Percentiles rank a stretch among this genome's conserved stretches.
phyloP scores from a whole-genome alignment of 2,888 invertebrate species.

The Pyralis farinalis region DNA sequence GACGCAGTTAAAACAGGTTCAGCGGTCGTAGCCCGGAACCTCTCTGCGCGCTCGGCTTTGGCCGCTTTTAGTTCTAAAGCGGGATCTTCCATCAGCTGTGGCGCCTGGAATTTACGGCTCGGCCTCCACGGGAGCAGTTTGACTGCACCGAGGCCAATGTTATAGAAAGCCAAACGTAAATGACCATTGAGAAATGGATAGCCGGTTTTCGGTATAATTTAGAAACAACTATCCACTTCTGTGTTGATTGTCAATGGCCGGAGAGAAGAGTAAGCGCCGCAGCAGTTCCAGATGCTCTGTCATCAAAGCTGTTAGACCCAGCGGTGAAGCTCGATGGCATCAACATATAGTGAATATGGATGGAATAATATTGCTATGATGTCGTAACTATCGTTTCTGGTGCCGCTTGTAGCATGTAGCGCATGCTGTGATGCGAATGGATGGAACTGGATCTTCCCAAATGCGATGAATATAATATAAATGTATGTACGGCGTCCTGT shows the following conservation, averaged over 20 bases:
- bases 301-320: constrained; percentile 54
- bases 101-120: constrained; percentile 84
- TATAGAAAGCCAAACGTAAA: constrained; percentile 40
- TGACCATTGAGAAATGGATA: constrained; percentile 49
- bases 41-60: constrained; percentile 82
- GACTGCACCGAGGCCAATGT: constrained; percentile 73
- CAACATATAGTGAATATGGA: too few relatives aligned
- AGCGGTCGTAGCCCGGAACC: constrained; percentile 78
- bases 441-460: constrained; percentile 12
- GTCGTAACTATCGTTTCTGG: constrained; percentile 36
- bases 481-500: background rate
- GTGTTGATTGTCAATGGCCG: constrained; percentile 36
- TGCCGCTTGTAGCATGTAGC: constrained; percentile 60
- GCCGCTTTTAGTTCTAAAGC: constrained; percentile 82
- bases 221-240: constrained; percentile 36
- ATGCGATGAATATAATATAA: background rate
- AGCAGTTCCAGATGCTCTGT: constrained; percentile 46
- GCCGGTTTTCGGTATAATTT: constrained; percentile 17
- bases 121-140: constrained; percentile 85
- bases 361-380: constrained; percentile 34
- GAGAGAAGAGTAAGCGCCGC: constrained; percentile 45
- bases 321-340: constrained; percentile 54
- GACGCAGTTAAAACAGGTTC: constrained; percentile 69
- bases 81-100: constrained; percentile 80
- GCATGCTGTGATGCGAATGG: constrained; percentile 65